Base-by-base conservation (phyloP, 2,113 vertebrate genomes). In the Tor tambroides region DNA sequence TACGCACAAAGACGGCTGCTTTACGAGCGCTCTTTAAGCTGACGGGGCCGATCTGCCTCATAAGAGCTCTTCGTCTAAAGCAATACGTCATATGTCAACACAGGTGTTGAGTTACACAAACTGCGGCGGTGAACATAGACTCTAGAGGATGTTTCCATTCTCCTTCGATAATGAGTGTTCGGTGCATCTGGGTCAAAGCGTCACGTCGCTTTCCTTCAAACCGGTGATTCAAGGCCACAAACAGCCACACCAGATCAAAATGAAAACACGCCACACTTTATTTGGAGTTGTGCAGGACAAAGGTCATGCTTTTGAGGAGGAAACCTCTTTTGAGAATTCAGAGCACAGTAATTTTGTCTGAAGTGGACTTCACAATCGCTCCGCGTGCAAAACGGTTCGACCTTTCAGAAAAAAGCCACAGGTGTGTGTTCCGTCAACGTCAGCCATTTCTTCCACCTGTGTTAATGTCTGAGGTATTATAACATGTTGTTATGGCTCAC, bases 51-150 rank as follows among this genome's bases (percentile, higher is more conserved):
- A 51, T 32, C 49, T 59, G 56, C 56, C 56, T 61, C 56, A n/a
- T 51, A 51, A 51, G 14, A 51, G 54, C 26, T 51, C 76, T 32
- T 51, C 5, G 26, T 54, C 76, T 78, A 54, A 54, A 78, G 28
- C 35, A 23, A 54, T 32, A 26, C 28, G 46, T 78, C 26, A 72
- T 19, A 3, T 77, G 75, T 51, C 75, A 77, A 77, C 75, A 77
- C 76, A 78, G 76, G 76, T 78, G 76, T 54, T 30, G 75, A 51
- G 75, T 54, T 78, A 72, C 21, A 72, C 35, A 54, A 78, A 54
- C 46, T 30, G 75, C 28, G 46, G 43, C 15, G 14, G 75, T 77
- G 32, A 54, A 78, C 46, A 77, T 17, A 71, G 17, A 54, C 76
- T 51, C 75, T 10, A 32, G 75, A 30, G 26, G n/a, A 78, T 10